Evolutionary conservation across 2,888 invertebrate species (phyloP).

Genomic region (Hololepta plana): DNA sequence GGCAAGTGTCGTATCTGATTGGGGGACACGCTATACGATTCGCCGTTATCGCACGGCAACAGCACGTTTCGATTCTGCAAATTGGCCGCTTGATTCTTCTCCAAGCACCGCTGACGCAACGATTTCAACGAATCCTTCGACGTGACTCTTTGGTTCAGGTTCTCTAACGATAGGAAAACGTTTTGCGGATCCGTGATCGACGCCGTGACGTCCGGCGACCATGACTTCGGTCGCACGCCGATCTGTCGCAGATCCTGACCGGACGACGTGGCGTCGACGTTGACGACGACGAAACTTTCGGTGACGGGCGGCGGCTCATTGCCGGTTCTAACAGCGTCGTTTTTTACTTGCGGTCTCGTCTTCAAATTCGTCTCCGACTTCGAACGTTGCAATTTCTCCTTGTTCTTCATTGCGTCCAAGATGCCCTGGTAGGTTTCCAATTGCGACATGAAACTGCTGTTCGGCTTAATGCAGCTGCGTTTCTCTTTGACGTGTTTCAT

Average conservation of each 20-base stretch:
- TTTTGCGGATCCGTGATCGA: not conserved
- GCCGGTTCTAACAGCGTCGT: conserved; percentile 34
- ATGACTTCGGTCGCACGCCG: conserved; percentile 26
- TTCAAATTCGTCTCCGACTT: conserved; percentile 86
- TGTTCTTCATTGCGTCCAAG: conserved; percentile 89
- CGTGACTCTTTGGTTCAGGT: conserved; percentile 28
- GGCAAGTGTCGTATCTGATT: conserved; percentile 76
- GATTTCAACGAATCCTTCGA: conserved; percentile 16
- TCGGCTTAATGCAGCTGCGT: conserved; percentile 89
- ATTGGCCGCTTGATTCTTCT: conserved; percentile 13
- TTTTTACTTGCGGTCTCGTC: conserved; percentile 39
- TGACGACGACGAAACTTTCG: conserved; percentile 19
- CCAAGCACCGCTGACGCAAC: conserved; percentile 3
- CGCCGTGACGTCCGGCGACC: conserved; percentile 36
- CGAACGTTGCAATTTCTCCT: conserved; percentile 78
- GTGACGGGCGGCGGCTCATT: conserved; percentile 43
- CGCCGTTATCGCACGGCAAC: conserved; percentile 71
- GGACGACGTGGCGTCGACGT: conserved; percentile 8
- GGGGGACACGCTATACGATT: conserved; percentile 77
- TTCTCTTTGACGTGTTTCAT: conserved; percentile 78
- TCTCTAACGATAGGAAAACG: conserved; percentile 50
- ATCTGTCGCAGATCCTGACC: conserved; percentile 15
- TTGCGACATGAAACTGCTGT: conserved; percentile 84
- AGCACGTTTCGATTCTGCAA: conserved; percentile 49
- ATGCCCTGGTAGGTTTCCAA: conserved; percentile 90